Base-by-base conservation (phyloP, 2,888 invertebrate genomes). In the Trachelus tabidus region DNA sequence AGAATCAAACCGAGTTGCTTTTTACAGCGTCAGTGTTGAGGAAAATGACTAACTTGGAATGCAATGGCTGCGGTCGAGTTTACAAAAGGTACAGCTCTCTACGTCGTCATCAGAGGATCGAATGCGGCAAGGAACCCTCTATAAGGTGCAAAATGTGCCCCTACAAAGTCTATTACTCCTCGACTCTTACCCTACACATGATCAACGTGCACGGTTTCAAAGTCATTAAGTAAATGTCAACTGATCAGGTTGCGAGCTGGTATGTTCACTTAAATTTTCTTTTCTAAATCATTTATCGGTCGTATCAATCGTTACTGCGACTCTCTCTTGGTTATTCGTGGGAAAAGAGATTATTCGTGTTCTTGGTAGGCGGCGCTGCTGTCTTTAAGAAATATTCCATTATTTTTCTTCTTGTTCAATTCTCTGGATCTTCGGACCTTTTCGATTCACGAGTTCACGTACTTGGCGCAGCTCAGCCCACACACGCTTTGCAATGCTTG, bases 151-250 rank as follows among this genome's bases (percentile, higher is more conserved):
- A 82, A 30, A 79, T 81, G 78, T 83, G 83, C 76, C 81, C 81
- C 68, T 83, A 83, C 80, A 83, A 82, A 79, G 80, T 81, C 77
- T 83, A 80, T 81, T 85, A 83, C 77, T 75, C 81, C n/a, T 83
- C 81, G 33, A 81, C 77, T 71, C 76, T 85, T 73, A 81, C 78
- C n/a, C 79, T 79, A 76, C 83, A 81, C 75, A 82, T 81, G 81
- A 80, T 82, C 76, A 81, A 83, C 79, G 80, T 84, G 35, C 82
- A 82, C 79, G 81, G 82, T 77, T 81, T 77, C 77, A 80, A 82
- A 76, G 75, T 80, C 75, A 80, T 76, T 75, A 81, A 82, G 71
- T 31, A 33, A 40, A 40, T 40, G 40, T 40, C 40, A 40, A 40
- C 40, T 40, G 6, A 40, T 40, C 15, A 40, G 15, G 15, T 15